Base-by-base conservation (phyloP, 2,797 vertebrate genomes). In the Pangasius mekongensis region DNA sequence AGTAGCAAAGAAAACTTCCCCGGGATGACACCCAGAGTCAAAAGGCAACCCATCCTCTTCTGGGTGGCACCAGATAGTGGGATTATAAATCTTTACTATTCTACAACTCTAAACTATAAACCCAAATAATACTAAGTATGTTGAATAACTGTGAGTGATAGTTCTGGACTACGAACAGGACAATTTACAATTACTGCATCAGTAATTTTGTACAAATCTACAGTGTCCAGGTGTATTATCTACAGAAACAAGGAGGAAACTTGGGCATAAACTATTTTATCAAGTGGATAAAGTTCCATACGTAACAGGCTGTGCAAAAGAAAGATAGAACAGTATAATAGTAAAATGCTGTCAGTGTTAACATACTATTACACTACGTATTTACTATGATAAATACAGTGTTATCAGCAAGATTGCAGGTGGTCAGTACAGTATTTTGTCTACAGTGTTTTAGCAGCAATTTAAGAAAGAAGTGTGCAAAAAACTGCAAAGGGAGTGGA, bases 191-290 rank as follows among this genome's bases (percentile, higher is more conserved):
- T 54, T 77, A 30, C n/a, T 27, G 43, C 24, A 16, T 13, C 43
- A 49, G 73, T 74, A n/a, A 5, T 16, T 80, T 58, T 80, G 77
- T 80, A 36, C 52, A 80, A 80, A 78, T 54, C 76, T 30, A 18
- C 49, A 30, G 8, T 39, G 20, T 36, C 0, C 30, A 58, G 52
- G 52, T 56, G 27, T 77, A 30, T 54, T 33, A 22, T 20, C 76
- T 22, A 33, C 16, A 77, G 43, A 49, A 52, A 76, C 43, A n/a
- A 77, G 47, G 43, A 74, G 22, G 18, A 36, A 56, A 33, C 2
- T 47, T 76, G 73, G 74, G 49, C 49, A 73, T 24, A 73, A 0
- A 16, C 7, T 10, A 16, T 30, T 54, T 36, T n/a, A 47, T 47
- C 47, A 47, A 47, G 7, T 47, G 47, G 47, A 47, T 47, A 47